Base-by-base conservation (phyloP, 2,797 vertebrate genomes). In the Pogonophryne albipinna region DNA sequence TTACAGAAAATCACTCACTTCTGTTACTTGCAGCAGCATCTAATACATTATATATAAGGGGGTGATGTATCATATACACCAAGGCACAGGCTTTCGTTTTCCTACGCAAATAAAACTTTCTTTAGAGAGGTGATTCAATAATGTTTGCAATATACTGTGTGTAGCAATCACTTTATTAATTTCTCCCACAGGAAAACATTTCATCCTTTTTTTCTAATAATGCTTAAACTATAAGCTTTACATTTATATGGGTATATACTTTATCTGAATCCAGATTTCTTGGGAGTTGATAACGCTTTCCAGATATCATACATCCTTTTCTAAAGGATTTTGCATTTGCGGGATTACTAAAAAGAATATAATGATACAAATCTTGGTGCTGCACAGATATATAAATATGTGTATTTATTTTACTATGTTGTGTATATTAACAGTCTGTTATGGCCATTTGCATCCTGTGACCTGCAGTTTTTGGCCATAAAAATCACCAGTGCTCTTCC, bases 21-120 rank as follows among this genome's bases (percentile, higher is more conserved):
- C 52, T 57, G 60, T 38, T 23, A 10, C 58, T 51, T 62, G 58
- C 45, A 64, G n/a, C 42, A 27, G n/a, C 51, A 74, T 65, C 50
- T 23, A 58, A n/a, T 15, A 1, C 66, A 27, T 49, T 63, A 52
- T 60, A 67, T 14, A 61, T 79, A 23, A 51, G 71, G 14, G 61
- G 23, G 56, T 3, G 1, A 46, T 53, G 64, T 20, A 52, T 49
- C 38, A 46, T 19, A 59, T 56, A 70, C 10, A 45, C 9, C 15
- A 34, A 7, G 51, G 44, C 11, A 4, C 27, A 2, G 42, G 11
- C 38, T 50, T 23, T 34, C 8, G 15, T 14, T 68, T 68, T 66
- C 17, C 62, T 20, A 53, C 38, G 12, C 45, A 57, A 23, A 52
- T 46, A 1, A 63, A 44, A 46, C 72, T n/a, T 44, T 16, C 13